Percentiles rank a stretch among this genome's conserved stretches.
These are phyloP conservation scores for Phenganax marumi DNA, from an alignment of 92 coral and sea anemone genomes.

Conservation along the genomic window DNA sequence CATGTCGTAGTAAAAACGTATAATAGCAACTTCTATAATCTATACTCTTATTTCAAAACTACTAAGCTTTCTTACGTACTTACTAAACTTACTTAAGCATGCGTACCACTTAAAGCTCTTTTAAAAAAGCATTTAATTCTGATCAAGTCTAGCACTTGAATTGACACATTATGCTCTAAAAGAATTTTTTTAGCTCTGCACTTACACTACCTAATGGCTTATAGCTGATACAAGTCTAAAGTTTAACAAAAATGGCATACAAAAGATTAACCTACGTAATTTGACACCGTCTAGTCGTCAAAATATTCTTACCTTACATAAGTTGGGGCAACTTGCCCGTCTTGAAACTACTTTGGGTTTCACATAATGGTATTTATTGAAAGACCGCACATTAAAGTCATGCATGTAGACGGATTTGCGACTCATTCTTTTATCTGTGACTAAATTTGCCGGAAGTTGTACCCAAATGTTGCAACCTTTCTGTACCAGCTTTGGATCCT, in stretches of 20 bases:
- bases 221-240: not conserved
- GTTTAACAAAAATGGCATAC: not conserved
- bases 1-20: too few relatives aligned
- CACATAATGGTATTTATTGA: not conserved
- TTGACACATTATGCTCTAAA: too few relatives aligned
- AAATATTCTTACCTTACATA: slow-evolving; percentile 13
- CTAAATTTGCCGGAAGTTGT: slow-evolving; percentile 33
- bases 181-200: not conserved
- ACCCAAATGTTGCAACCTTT: slow-evolving; percentile 35
- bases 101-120: too few relatives aligned
- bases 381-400: not conserved
- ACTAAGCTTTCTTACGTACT: too few relatives aligned
- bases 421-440: slow-evolving; percentile 18
- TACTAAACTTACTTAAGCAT: too few relatives aligned
- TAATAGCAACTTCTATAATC: too few relatives aligned
- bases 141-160: too few relatives aligned
- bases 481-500: slow-evolving; percentile 32
- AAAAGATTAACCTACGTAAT: slow-evolving; percentile 2
- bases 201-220: not conserved
- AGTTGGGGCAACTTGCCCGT: slow-evolving; percentile 7
- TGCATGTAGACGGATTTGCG: slow-evolving; percentile 32
- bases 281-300: not conserved
- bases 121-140: too few relatives aligned
- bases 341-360: slow-evolving; percentile 30
- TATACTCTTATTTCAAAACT: too few relatives aligned